These are phyloP conservation scores for Meiosimyza platycephala DNA, from an alignment of 2,888 invertebrate genomes.

Conservation along the genomic window DNA sequence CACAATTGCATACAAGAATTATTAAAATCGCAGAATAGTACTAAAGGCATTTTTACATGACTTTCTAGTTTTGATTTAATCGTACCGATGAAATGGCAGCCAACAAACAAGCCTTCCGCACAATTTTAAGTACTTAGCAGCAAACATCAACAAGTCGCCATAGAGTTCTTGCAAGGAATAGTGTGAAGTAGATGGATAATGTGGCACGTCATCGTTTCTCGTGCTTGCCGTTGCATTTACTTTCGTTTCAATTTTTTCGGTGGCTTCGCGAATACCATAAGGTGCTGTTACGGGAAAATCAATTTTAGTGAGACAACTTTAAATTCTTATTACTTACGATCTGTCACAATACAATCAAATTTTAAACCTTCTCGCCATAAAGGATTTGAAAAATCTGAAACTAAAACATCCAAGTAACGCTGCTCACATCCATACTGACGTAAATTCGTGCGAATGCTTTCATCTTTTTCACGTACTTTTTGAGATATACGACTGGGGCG, in stretches of 20 bases:
- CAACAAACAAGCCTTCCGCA: conserved; percentile 92
- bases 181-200: conserved; percentile 86
- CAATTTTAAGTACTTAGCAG: conserved; percentile 79
- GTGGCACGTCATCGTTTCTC: conserved; percentile 75
- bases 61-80: background rate
- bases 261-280: conserved; percentile 96
- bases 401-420: conserved; percentile 86
- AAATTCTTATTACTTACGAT: conserved; percentile 75
- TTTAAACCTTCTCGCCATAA: conserved; percentile 78
- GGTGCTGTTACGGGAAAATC: conserved; percentile 77
- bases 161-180: conserved; percentile 88
- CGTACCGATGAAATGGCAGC: conserved; percentile 88
- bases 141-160: conserved; percentile 85
- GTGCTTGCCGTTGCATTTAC: conserved; percentile 67
- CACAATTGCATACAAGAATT: no score
- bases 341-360: conserved; percentile 95
- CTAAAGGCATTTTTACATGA: no score
- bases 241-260: conserved; percentile 76
- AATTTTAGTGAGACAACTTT: background rate
- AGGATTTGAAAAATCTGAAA: conserved; percentile 90
- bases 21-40: background rate
- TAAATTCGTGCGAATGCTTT: conserved; percentile 90
- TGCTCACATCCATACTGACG: conserved; percentile 83
- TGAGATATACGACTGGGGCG: conserved; percentile 83
- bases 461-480: conserved; percentile 83